Percentiles rank a stretch among this genome's conserved stretches.
These are phyloP conservation scores for Caprella mutica DNA, from an alignment of 2,888 invertebrate genomes.

Conservation along the genomic window DNA sequence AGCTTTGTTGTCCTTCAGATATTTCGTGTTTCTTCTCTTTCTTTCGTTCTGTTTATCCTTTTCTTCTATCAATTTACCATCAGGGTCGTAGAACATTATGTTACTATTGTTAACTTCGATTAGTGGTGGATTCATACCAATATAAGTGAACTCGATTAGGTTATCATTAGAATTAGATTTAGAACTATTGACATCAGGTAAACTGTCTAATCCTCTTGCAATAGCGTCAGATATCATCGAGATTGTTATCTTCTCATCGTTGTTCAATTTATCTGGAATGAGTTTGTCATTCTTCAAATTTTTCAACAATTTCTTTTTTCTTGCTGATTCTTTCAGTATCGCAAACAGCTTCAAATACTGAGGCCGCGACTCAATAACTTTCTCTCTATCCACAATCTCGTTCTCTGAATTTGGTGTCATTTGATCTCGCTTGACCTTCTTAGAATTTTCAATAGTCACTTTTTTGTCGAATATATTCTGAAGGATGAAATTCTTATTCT, in stretches of 20 bases:
- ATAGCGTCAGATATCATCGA: constrained; percentile 5
- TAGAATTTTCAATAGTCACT: too few relatives aligned
- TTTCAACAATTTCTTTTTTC: background rate
- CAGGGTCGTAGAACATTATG: background rate
- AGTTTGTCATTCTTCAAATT: background rate
- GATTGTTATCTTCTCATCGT: background rate
- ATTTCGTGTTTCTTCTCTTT: background rate
- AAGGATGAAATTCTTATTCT: too few relatives aligned
- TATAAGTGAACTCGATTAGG: constrained; percentile 4
- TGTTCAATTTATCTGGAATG: background rate
- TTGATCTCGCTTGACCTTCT: too few relatives aligned
- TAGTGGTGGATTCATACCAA: background rate
- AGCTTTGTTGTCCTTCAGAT: background rate
- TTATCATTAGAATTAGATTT: background rate
- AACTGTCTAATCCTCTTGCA: constrained; percentile 2
- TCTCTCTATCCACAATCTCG: too few relatives aligned
- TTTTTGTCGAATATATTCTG: too few relatives aligned
- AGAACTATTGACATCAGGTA: background rate
- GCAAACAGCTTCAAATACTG: constrained; percentile 1
- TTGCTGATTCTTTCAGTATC: background rate
- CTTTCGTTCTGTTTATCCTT: constrained; percentile 5
- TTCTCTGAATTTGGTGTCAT: too few relatives aligned
- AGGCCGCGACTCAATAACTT: constrained; percentile 5
- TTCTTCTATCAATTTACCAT: background rate
- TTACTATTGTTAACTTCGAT: background rate